These are phyloP conservation scores for Mormoops blainvillei DNA, from an alignment of 2,113 vertebrate species.

Conservation along the genomic window DNA sequence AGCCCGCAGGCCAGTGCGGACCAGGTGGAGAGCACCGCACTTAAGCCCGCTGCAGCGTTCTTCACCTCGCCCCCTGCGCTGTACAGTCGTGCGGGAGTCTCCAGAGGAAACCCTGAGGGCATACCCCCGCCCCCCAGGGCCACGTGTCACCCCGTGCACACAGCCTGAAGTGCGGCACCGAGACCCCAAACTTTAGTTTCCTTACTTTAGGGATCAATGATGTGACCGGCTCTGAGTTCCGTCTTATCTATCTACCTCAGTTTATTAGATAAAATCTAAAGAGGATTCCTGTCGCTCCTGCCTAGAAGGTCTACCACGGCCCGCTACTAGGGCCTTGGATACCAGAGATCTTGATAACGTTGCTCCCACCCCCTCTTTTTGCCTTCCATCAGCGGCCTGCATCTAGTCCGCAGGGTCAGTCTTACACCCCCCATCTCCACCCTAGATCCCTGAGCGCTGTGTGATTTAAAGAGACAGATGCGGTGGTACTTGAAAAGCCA, in stretches of 20 bases:
- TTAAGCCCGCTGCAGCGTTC: background rate
- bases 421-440: background rate
- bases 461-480: slow-evolving; percentile 11
- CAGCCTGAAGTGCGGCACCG: background rate
- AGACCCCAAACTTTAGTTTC: slow-evolving; percentile 46
- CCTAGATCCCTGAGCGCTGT: background rate
- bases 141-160: slow-evolving; percentile 46
- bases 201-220: slow-evolving; percentile 5
- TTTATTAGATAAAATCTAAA: slow-evolving; percentile 46
- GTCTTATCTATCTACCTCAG: background rate
- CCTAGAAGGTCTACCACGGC: background rate
- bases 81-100: background rate
- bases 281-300: background rate
- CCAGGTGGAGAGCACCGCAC: background rate
- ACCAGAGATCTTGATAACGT: background rate
- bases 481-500: slow-evolving; percentile 34
- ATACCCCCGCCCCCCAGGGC: slow-evolving; percentile 26
- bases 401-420: background rate
- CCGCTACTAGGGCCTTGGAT: slow-evolving; percentile 17
- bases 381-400: background rate
- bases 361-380: background rate
- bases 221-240: background rate
- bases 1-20: background rate
- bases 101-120: slow-evolving; percentile 3
- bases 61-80: background rate